Conservation (phyloP, 2,888 invertebrate genomes). For the Hylaea fasciaria region DNA sequence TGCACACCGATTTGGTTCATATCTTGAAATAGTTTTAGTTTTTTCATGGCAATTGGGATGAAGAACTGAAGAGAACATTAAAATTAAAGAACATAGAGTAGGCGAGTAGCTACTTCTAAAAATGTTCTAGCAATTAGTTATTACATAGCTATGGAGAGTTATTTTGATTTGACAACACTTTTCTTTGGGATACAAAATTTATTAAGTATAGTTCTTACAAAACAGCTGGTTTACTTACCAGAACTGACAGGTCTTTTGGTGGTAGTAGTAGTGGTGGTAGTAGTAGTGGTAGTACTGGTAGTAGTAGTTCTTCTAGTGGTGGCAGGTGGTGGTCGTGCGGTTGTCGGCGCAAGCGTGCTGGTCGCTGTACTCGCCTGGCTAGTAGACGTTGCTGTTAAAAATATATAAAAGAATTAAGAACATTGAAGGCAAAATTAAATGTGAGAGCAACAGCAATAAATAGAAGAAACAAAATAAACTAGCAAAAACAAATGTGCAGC, state of each 20-base stretch:
- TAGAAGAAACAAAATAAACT: too few relatives aligned
- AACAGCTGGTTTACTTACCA: constrained; percentile 37
- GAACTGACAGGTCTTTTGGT: constrained; percentile 51
- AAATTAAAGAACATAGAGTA: too few relatives aligned
- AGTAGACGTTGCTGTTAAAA: constrained; percentile 50
- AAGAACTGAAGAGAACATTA: too few relatives aligned
- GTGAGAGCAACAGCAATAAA: not conserved
- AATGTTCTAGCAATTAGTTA: too few relatives aligned
- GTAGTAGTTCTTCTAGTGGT: constrained; percentile 58
- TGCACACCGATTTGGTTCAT: not conserved
- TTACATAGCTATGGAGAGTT: too few relatives aligned
- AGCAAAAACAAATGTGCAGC: too few relatives aligned
- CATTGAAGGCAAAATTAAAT: not conserved
- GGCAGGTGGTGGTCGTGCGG: constrained; percentile 72
- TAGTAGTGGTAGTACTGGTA: constrained; percentile 55
- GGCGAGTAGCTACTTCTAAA: too few relatives aligned
- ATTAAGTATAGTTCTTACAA: too few relatives aligned
- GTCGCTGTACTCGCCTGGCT: constrained; percentile 68
- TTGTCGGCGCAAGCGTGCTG: constrained; percentile 72
- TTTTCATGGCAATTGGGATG: too few relatives aligned
- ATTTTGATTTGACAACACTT: too few relatives aligned
- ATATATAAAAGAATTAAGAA: not conserved
- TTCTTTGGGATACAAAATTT: too few relatives aligned
- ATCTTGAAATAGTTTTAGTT: too few relatives aligned
- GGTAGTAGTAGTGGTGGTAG: constrained; percentile 57